Base-by-base conservation (phyloP, 2,888 invertebrate species). In the Steinernema carpocapsae region DNA sequence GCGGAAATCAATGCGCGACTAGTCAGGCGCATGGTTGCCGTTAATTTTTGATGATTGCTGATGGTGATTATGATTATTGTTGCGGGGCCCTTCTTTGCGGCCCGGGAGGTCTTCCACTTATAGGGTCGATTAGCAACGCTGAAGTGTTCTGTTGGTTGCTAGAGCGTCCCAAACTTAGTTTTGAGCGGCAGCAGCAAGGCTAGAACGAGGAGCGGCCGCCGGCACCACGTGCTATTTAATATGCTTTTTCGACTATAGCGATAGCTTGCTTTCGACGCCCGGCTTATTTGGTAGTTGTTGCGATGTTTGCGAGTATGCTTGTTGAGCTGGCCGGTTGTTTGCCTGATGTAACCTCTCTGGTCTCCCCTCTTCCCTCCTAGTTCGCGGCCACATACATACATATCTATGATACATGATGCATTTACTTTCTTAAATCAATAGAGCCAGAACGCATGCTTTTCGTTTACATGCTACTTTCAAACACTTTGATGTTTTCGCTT, bases 341-440 rank as follows among this genome's bases (percentile, higher is more conserved):
- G 56, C 24, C 48, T 56, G 19, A 56, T 56, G 56, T 26, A 56
- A 56, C 56, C 56, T 19, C 56, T 24, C 56, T 56, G 24, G 56
- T 56, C 56, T 26, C 56, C 56, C 26, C 26, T 56, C 26, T 37
- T 64, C 52, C 52, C 64, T 64, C 32, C 17, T 37, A 2, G 22
- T 14, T 17, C 64, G 29, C 64, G 7, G 64, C 64, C 56, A 24
- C 19, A 56, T 14, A 56, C 56, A 26, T 64, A 64, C 64, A 64
- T 32, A 64, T 64, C 17, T 64, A 64, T 64, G 64, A 64, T 64
- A 32, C 64, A 64, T 32, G 64, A 64, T 64, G 64, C 64, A 64
- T 64, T 64, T 64, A 64, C 64, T 64, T 64, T 17, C 64, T 64
- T 64, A 64, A 64, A 64, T 64, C 64, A 64, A 64, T 64, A 64